Base-by-base conservation (phyloP, 2,797 vertebrate genomes). In the Heterohyrax brucei region DNA sequence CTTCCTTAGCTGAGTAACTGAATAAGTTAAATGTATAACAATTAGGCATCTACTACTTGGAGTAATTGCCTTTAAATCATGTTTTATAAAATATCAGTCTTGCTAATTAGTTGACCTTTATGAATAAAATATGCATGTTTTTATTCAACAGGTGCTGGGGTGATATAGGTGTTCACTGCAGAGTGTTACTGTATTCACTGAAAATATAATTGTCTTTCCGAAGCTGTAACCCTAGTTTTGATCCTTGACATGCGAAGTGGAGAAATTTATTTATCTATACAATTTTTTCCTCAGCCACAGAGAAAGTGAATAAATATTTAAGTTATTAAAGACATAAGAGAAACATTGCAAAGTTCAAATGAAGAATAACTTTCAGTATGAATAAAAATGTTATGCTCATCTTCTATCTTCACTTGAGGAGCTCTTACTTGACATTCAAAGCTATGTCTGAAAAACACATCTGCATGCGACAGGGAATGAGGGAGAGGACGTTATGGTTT, bases 51-150 rank as follows among this genome's bases (percentile, higher is more conserved):
- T 92, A 82, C 61, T 26, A 95, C 30, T 73, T 77, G 82, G 59
- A 97, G 79, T 93, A 94, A 97, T 94, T 95, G 76, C 73, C 59
- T 91, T 97, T 94, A 95, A 95, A 87, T 96, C 89, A 87, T 96
- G 73, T 91, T 88, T 91, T 94, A 44, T 86, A 91, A 95, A 97
- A 95, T 81, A 88, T 80, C n/a, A 93, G 50, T 85, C 72, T 94
- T 97, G 88, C 82, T 97, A 96, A 97, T 97, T 97, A 94, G 85
- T 93, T 96, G 95, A 97, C 91, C 91, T 97, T 95, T 96, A 95
- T 96, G 85, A 97, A 96, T 94, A 97, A 97, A 94, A 94, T 94
- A 96, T 93, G 64, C 75, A 87, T 21, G 3, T 93, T 96, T 95
- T 80, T 48, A 96, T 84, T 88, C 89, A 93, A 89, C 59, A 93